Evolutionary conservation across 2,797 vertebrate genomes (phyloP).

Genomic region (Ispidina lecontei): DNA sequence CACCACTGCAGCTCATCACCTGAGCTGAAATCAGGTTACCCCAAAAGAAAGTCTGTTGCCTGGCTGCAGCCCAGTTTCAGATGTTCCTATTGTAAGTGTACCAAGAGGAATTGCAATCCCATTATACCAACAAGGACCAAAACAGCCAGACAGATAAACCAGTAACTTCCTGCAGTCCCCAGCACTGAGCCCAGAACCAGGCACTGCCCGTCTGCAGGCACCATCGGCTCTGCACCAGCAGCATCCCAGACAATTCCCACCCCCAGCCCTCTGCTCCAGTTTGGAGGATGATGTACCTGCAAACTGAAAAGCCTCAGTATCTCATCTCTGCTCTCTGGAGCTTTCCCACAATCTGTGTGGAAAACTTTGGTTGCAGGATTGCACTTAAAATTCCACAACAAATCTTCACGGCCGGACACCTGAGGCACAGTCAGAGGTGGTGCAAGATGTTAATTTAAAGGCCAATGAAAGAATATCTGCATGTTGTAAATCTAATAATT

Average conservation of each 20-base stretch:
- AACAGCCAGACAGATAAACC: conserved; percentile 21
- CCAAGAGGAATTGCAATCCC: conserved; percentile 23
- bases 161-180: neutral
- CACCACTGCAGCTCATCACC: conserved; percentile 26
- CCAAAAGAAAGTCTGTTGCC: conserved; percentile 38
- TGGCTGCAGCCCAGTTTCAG: conserved; percentile 23
- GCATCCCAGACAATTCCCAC: neutral
- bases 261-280: neutral
- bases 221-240: neutral
- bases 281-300: neutral
- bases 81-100: conserved; percentile 10
- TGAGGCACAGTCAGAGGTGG: fast-evolving
- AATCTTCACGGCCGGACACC: neutral
- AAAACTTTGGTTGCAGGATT: neutral
- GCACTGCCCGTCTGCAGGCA: neutral
- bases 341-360: neutral
- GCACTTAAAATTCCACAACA: neutral
- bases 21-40: conserved; percentile 55
- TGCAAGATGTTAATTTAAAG: conserved; percentile 40
- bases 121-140: conserved; percentile 20
- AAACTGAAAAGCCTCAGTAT: neutral
- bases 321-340: neutral
- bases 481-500: conserved; percentile 47
- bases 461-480: conserved; percentile 50
- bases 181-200: neutral